Evolutionary conservation across 2,797 vertebrate genomes (phyloP).

Genomic region (Hippopotamyrus pictus): DNA sequence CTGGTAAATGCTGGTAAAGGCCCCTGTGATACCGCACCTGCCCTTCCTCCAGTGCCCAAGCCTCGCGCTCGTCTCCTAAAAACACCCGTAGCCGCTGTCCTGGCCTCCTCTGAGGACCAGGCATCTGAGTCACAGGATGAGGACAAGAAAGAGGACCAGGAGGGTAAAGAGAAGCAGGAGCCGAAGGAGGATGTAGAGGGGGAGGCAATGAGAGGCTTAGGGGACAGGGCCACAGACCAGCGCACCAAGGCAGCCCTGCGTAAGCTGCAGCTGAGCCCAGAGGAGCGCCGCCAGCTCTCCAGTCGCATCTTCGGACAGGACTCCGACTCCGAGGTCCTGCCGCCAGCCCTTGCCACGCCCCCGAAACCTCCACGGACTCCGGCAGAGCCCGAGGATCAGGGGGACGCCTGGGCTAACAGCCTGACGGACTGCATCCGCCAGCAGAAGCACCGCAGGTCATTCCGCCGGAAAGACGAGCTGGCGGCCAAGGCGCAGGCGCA

Average conservation of each 20-base stretch:
- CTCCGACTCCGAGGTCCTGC: conserved; percentile 60
- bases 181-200: background rate
- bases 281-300: conserved; percentile 65
- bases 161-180: background rate
- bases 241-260: conserved; percentile 51
- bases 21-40: background rate
- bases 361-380: conserved; percentile 40
- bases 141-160: background rate
- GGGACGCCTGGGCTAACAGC: conserved; percentile 56
- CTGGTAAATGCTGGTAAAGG: background rate
- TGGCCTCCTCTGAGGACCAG: background rate
- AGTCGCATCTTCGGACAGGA: conserved; percentile 63
- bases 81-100: background rate
- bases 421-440: conserved; percentile 34
- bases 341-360: conserved; percentile 35
- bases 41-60: conserved; percentile 48
- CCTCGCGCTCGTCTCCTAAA: conserved; percentile 47
- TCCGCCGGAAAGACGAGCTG: conserved; percentile 53
- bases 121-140: background rate
- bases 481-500: conserved; percentile 30
- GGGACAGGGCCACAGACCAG: conserved; percentile 30
- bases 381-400: conserved; percentile 47
- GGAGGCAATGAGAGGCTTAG: conserved; percentile 8
- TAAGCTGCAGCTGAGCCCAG: conserved; percentile 62
- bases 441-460: conserved; percentile 50